phyloP scores from a whole-genome alignment of 2,888 invertebrate species.

The Caradrina clavipalpis region DNA sequence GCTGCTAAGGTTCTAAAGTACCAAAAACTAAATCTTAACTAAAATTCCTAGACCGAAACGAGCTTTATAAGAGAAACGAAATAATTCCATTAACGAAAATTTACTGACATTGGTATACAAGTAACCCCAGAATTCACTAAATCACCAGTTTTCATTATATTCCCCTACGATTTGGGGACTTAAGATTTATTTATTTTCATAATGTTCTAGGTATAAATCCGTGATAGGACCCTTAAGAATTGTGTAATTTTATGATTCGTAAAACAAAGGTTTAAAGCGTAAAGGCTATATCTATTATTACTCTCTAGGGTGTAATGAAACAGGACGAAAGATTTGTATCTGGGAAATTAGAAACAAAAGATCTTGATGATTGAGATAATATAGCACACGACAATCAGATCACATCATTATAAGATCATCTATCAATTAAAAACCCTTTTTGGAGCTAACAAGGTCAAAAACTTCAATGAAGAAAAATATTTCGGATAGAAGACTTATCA shows the following conservation, averaged over 20 bases:
- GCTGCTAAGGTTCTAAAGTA: neutral
- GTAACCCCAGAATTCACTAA: constrained; percentile 67
- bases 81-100: constrained; percentile 67
- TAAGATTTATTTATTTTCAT: constrained; percentile 62
- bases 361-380: constrained; percentile 14
- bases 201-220: constrained; percentile 42
- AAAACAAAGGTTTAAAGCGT: constrained; percentile 45
- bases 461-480: too few species aligned
- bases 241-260: constrained; percentile 51
- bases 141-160: constrained; percentile 71
- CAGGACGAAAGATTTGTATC: constrained; percentile 14
- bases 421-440: neutral
- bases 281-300: constrained; percentile 46
- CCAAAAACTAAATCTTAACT: neutral
- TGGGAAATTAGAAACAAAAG: constrained; percentile 22
- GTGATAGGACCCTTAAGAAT: constrained; percentile 43
- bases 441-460: neutral
- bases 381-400: neutral
- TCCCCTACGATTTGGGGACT: constrained; percentile 63
- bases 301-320: constrained; percentile 34
- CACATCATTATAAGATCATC: neutral
- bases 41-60: constrained; percentile 34
- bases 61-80: constrained; percentile 58
- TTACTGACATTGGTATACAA: constrained; percentile 45
- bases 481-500: neutral